phyloP scores from a whole-genome alignment of 2,113 vertebrate species.

The Etia nguti region DNA sequence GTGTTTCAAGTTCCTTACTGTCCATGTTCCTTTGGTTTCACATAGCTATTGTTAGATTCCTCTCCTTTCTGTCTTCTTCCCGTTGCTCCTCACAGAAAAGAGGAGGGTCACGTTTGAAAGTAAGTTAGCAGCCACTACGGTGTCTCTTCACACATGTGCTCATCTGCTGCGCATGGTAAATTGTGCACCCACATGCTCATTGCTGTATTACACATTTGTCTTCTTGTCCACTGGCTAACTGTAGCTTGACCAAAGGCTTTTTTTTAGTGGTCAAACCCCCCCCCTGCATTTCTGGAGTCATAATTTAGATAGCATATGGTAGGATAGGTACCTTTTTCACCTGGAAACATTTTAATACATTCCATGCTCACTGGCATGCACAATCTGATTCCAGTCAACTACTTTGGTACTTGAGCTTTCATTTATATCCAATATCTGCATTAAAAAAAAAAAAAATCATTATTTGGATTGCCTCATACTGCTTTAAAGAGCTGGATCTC shows the following conservation, averaged over 20 bases:
- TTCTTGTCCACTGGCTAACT: background rate
- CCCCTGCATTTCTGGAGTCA: background rate
- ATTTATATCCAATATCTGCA: background rate
- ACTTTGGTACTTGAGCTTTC: background rate
- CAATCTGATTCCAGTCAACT: background rate
- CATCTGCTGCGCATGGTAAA: constrained; percentile 9
- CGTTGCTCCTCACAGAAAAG: constrained; percentile 76
- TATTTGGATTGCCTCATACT: constrained; percentile 1
- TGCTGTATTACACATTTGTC: background rate
- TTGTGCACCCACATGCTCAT: background rate
- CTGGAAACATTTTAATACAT: constrained; percentile 13
- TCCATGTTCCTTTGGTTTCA: constrained; percentile 32
- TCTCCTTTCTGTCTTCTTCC: constrained; percentile 62
- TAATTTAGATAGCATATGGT: background rate
- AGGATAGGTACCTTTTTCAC: background rate
- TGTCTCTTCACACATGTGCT: background rate
- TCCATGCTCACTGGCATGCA: constrained; percentile 35
- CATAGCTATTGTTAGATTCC: constrained; percentile 57
- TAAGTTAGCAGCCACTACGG: constrained; percentile 67
- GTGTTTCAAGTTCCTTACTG: constrained; percentile 27
- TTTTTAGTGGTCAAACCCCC: background rate
- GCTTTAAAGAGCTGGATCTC: background rate
- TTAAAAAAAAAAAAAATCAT: background rate
- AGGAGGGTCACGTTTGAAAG: constrained; percentile 82
- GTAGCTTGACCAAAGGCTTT: background rate